Percentiles rank a stretch among this genome's conserved stretches.
These are phyloP conservation scores for Carduelis carduelis DNA, from an alignment of 2,797 vertebrate genomes.

Conservation along the genomic window DNA sequence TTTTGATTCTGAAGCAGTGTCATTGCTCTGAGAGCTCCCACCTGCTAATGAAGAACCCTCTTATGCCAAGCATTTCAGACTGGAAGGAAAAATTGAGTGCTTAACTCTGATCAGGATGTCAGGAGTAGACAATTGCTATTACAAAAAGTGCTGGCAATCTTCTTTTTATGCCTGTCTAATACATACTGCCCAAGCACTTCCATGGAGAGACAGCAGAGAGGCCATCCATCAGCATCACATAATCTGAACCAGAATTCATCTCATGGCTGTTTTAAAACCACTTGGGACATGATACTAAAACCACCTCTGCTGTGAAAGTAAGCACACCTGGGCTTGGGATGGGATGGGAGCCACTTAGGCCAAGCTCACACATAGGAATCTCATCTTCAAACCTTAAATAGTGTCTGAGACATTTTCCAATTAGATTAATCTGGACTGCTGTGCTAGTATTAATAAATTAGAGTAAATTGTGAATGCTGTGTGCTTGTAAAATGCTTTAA, in stretches of 20 bases:
- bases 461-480: neutral
- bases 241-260: neutral
- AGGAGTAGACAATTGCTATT: neutral
- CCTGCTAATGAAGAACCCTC: neutral
- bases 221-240: neutral
- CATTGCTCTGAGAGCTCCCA: conserved; percentile 7
- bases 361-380: neutral
- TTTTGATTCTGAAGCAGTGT: neutral
- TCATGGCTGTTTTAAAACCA: neutral
- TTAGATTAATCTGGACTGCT: neutral
- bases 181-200: neutral
- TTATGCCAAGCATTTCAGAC: neutral
- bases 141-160: neutral
- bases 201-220: neutral
- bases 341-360: neutral
- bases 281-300: neutral
- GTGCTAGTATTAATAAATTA: neutral
- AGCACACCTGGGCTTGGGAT: neutral
- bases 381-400: neutral
- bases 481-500: neutral
- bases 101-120: neutral
- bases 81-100: neutral
- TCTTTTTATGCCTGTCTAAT: neutral
- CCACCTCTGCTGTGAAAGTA: neutral
- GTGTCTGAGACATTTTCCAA: neutral